Evolutionary conservation across 2,113 vertebrate genomes (phyloP).

Genomic region (Struthidea cinerea): DNA sequence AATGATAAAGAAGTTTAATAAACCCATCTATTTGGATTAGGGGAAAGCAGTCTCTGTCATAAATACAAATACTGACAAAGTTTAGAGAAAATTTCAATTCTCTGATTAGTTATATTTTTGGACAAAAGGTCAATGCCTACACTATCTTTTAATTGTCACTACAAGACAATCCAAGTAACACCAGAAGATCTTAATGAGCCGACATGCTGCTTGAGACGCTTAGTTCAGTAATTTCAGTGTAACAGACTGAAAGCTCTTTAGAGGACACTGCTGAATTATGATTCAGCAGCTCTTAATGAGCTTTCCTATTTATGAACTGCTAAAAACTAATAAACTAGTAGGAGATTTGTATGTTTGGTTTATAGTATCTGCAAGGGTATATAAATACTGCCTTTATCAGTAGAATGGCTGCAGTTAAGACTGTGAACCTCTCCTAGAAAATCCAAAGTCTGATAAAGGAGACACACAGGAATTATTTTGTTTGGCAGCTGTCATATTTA

Average conservation of each 20-base stretch:
- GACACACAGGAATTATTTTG: conserved; percentile 13
- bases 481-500: not conserved
- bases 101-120: not conserved
- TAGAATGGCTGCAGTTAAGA: not conserved
- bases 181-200: not conserved
- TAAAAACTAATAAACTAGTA: conserved; percentile 21
- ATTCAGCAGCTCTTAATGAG: not conserved
- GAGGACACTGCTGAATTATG: not conserved
- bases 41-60: not conserved
- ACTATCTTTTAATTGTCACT: not conserved
- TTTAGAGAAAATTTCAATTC: not conserved
- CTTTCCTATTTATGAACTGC: conserved; percentile 27
- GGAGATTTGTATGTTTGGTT: conserved; percentile 7
- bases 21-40: not conserved
- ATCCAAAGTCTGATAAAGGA: not conserved
- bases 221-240: not conserved
- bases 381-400: conserved; percentile 39
- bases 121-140: not conserved
- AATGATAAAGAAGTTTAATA: not conserved
- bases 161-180: not conserved
- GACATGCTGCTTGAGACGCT: not conserved
- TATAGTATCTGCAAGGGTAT: not conserved
- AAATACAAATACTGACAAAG: not conserved
- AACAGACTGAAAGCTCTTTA: not conserved
- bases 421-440: not conserved